Evolutionary conservation across 2,113 vertebrate species (phyloP).

Genomic region (Psephotus haematonotus): DNA sequence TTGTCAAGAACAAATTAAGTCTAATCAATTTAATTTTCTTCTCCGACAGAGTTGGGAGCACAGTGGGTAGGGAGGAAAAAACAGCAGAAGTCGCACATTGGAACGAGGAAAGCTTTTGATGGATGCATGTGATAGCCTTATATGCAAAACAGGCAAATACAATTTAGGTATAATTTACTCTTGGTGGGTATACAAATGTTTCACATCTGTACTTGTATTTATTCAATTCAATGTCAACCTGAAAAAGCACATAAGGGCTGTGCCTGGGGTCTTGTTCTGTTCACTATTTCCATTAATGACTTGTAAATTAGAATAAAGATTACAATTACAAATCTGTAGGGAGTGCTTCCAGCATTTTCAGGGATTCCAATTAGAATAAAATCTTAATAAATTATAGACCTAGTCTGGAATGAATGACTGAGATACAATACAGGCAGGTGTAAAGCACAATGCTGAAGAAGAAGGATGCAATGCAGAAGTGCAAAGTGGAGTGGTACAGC

Average conservation of each 20-base stretch:
- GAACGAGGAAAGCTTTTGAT: slow-evolving; percentile 45
- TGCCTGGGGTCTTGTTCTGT: slow-evolving; percentile 29
- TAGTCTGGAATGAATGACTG: background rate
- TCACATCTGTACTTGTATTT: background rate
- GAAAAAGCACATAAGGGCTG: background rate
- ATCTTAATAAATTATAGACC: slow-evolving; percentile 37
- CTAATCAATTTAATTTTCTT: slow-evolving; percentile 40
- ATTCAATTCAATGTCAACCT: background rate
- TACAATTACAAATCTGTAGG: slow-evolving; percentile 53
- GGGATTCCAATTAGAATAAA: slow-evolving; percentile 44
- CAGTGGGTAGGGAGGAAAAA: background rate
- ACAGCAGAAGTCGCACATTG: background rate
- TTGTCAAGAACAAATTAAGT: slow-evolving; percentile 54
- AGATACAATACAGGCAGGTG: background rate
- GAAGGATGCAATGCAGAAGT: background rate
- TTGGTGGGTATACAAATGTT: slow-evolving; percentile 13
- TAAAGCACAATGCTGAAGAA: background rate
- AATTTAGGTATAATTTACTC: background rate
- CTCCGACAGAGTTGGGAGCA: background rate
- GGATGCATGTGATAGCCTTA: background rate
- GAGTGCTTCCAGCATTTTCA: slow-evolving; percentile 11
- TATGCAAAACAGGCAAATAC: slow-evolving; percentile 31
- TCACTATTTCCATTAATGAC: background rate
- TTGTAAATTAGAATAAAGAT: slow-evolving; percentile 51
- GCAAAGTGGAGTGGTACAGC: background rate